Evolutionary conservation across 1,140 invertebrate species (phyloP).

Genomic region (Atta colombica): DNA sequence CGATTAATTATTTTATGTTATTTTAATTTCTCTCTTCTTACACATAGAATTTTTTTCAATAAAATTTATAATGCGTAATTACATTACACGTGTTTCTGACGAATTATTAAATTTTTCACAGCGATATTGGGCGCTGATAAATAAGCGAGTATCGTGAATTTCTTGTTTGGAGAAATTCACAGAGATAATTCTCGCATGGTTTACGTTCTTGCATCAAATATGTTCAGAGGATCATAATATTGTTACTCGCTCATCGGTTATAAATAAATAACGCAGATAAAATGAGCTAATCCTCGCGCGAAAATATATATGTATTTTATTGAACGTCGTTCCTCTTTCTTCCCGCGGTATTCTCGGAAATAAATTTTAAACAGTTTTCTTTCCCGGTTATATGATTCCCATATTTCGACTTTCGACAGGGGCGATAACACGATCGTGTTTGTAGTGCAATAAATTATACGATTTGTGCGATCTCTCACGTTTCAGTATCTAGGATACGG

Average conservation of each 20-base stretch:
- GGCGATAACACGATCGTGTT: slow-evolving; percentile 31
- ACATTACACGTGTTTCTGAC: slow-evolving; percentile 29
- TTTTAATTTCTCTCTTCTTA: slow-evolving; percentile 12
- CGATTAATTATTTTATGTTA: slow-evolving; percentile 22
- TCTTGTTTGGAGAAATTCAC: background rate
- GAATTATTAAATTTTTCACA: slow-evolving; percentile 25
- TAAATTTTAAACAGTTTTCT: background rate
- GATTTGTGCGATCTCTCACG: slow-evolving; percentile 49
- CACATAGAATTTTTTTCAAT: background rate
- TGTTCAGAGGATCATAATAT: slow-evolving; percentile 4
- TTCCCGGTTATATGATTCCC: background rate
- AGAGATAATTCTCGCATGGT: background rate
- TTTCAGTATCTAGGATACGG: slow-evolving; percentile 44
- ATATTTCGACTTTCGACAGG: slow-evolving; percentile 21
- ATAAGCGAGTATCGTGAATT: slow-evolving; percentile 20
- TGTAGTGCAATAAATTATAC: slow-evolving; percentile 30
- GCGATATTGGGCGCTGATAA: background rate
- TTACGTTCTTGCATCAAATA: background rate
- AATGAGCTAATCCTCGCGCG: slow-evolving; percentile 31
- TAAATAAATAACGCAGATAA: slow-evolving; percentile 49
- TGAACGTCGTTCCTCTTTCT: background rate
- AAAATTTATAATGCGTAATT: slow-evolving; percentile 34
- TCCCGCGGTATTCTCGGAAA: slow-evolving; percentile 8
- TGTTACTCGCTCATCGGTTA: slow-evolving; percentile 10
- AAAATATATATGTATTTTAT: slow-evolving; percentile 20